phyloP scores from a whole-genome alignment of 1,140 invertebrate species.

The Euborellia annulipes region DNA sequence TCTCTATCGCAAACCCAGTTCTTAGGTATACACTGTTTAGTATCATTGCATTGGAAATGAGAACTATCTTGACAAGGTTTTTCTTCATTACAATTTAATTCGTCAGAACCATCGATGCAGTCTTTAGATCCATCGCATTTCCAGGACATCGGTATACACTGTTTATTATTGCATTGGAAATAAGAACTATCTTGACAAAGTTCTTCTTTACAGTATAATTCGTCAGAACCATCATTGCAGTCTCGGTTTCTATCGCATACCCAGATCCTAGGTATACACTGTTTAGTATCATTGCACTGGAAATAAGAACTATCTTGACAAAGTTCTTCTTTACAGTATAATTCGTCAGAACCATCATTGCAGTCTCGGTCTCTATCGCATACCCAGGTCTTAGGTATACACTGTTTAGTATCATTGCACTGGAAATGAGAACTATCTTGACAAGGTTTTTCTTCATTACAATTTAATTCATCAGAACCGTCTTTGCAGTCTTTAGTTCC shows the following conservation, averaged over 20 bases:
- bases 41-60: slow-evolving; percentile 29
- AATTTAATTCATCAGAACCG: slow-evolving; percentile 39
- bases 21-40: slow-evolving; percentile 49
- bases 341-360: too few relatives aligned
- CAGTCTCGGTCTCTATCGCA: too few relatives aligned
- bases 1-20: slow-evolving; percentile 54
- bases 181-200: slow-evolving; percentile 26
- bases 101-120: slow-evolving; percentile 50
- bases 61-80: slow-evolving; percentile 23
- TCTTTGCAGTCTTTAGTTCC: slow-evolving; percentile 48
- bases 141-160: slow-evolving; percentile 18
- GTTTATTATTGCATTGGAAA: slow-evolving; percentile 23
- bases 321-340: too few relatives aligned
- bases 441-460: slow-evolving; percentile 24
- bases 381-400: too few relatives aligned
- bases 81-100: slow-evolving; percentile 42
- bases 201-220: slow-evolving; percentile 29
- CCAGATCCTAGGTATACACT: slow-evolving; percentile 43
- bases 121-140: slow-evolving; percentile 54
- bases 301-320: too few relatives aligned
- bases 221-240: slow-evolving; percentile 53
- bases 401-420: too few relatives aligned
- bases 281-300: slow-evolving; percentile 38
- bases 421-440: too few relatives aligned
- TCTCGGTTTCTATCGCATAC: slow-evolving; percentile 46